Evolutionary conservation across 1,140 invertebrate species (phyloP), one percentile per base, ranked within the genome.

Genomic region (Leptinotarsa undecemlineata): DNA sequence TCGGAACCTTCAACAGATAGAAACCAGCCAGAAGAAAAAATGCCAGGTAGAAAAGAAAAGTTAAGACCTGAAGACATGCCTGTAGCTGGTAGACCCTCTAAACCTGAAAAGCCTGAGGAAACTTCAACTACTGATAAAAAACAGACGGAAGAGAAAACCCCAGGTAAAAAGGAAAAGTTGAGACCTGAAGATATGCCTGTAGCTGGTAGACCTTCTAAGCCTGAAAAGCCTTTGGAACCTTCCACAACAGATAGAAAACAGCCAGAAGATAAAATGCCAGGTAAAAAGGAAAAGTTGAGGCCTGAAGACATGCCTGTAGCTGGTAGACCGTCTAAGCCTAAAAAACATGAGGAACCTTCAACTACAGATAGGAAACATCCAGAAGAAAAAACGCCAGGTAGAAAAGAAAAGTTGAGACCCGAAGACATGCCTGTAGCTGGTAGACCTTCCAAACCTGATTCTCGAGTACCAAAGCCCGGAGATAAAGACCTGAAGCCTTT

Each of bases 81-180:
- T 21, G 68, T 48, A 19, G 68, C 68, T n/a, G 68, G 68, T 20
- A 57, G 14, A 15, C 68, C 68, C 0, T 51, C 68, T 8, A 47
- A n/a, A 4, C 48, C 13, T 15, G 17, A 51, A 15, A 15, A 14
- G 4, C 48, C 48, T 15, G 68, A 51, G 47, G 48, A 70, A 11
- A 6, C 47, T 20, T 48, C 68, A 51, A 47, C 42, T 14, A 19
- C 48, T 6, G 68, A 19, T 13, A 48, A 26, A n/a, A 13, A 15
- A 19, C 66, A 21, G 4, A 4, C n/a, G 2, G 42, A 68, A 68
- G 23, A 68, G 51, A 87, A 82, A 19, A 68, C 48, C 11, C 62
- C 74, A 26, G 47, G 62, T 79, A 85, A 87, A 78, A 91, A 92
- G 83, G 48, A 63, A 80, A 72, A 48, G 3, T 15, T 48, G 23